Conservation (phyloP, 2,888 invertebrate genomes). For the Mactromeris polynyma region DNA sequence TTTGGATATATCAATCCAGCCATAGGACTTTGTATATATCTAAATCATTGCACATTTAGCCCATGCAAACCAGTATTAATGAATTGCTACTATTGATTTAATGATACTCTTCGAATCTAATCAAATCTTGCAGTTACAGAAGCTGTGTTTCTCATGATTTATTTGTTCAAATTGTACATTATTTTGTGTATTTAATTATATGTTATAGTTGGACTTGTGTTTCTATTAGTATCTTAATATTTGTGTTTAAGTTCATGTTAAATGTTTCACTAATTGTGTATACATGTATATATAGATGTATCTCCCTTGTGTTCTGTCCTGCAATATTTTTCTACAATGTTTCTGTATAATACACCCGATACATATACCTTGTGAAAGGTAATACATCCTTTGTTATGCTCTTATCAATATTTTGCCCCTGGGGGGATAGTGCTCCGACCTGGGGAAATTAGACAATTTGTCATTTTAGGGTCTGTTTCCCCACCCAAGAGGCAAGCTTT, state of each 20-base stretch:
- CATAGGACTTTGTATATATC: too few relatives aligned
- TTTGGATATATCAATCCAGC: too few relatives aligned
- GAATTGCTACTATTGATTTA: too few relatives aligned
- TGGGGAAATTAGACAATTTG: too few relatives aligned
- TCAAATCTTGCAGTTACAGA: not conserved
- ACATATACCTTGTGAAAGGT: not conserved
- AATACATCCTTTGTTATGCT: not conserved
- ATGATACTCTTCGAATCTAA: too few relatives aligned
- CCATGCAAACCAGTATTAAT: too few relatives aligned
- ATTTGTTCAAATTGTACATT: not conserved
- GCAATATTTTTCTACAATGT: not conserved
- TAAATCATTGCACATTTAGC: too few relatives aligned
- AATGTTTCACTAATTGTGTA: not conserved
- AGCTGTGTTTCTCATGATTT: not conserved
- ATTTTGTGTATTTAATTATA: not conserved
- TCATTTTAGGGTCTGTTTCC: too few relatives aligned
- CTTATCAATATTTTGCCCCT: too few relatives aligned
- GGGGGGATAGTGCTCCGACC: too few relatives aligned
- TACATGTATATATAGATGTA: not conserved
- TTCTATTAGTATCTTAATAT: not conserved
- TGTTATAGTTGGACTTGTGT: not conserved
- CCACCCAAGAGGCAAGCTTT: too few relatives aligned
- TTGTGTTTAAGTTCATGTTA: not conserved
- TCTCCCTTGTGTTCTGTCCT: not conserved
- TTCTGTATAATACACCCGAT: not conserved